These are phyloP conservation scores for Hypanus sabinus DNA, from an alignment of 2,113 vertebrate species.

Conservation along the genomic window DNA sequence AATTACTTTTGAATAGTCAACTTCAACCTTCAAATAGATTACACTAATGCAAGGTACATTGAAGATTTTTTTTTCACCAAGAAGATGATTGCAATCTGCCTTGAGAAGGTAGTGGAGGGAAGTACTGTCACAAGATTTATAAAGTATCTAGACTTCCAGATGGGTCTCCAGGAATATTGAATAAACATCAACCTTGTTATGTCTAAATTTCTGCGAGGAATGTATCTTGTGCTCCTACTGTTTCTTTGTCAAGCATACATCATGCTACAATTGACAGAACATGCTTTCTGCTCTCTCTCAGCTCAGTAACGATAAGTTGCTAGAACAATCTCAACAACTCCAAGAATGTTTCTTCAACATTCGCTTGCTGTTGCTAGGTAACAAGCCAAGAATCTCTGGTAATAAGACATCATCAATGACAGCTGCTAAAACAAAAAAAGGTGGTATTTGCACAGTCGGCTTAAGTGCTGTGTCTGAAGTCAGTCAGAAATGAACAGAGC, in stretches of 20 bases:
- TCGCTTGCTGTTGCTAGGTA: conserved; percentile 9
- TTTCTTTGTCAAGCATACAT: not conserved
- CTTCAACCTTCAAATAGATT: too few relatives aligned
- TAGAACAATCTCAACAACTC: not conserved
- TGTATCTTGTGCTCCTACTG: not conserved
- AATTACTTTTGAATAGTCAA: not conserved
- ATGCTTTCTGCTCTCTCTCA: not conserved
- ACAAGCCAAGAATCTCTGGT: not conserved
- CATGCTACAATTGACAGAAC: not conserved
- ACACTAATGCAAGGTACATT: not conserved
- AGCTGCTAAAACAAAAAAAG: not conserved
- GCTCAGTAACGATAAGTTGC: not conserved
- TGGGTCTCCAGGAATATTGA: not conserved
- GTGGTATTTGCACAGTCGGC: not conserved
- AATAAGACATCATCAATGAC: not conserved
- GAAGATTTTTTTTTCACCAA: not conserved
- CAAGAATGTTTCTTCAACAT: not conserved
- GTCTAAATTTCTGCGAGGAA: not conserved
- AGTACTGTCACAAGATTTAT: too few relatives aligned
- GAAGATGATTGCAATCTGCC: too few relatives aligned
- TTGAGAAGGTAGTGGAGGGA: too few relatives aligned
- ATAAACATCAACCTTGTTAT: not conserved
- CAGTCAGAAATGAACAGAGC: not conserved
- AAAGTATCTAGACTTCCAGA: too few relatives aligned
- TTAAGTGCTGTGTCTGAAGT: not conserved